Evolutionary conservation across 2,888 invertebrate genomes (phyloP), one percentile per base, ranked within the genome.

Genomic region (Eupithecia inturbata): DNA sequence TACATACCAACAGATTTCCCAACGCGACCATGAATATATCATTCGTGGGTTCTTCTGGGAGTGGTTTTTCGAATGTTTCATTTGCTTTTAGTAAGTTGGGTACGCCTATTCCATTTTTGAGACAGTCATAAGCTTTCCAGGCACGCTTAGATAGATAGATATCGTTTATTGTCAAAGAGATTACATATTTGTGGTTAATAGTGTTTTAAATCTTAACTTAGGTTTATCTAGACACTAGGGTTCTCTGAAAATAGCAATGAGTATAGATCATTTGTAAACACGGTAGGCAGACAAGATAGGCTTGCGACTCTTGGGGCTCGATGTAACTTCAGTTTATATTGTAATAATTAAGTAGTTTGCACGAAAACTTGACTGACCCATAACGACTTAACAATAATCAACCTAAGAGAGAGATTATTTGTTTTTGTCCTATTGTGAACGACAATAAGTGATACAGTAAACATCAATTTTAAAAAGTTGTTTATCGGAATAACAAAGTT

Each of bases 1-100:
- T 77, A 74, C 71, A 75, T 70, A 74, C 68, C 76, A 71, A 68
- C 69, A 75, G 78, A 78, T 78, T 78, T 79, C 77, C 77, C 79
- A 64, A 62, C 77, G 71, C 71, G 76, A 73, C 60, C 68, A 74
- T 79, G 74, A 78, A 78, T 78, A 70, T 75, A 79, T 76, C 75
- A 79, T 76, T 70, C 74, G 77, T 76, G 75, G 57, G 72, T 70
- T 36, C 70, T 57, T 64, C 36, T 66, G 60, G n/a, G 41, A 41
- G 49, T 45, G 33, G 57, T 74, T 74, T 70, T 67, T 28, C 33
- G 68, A 62, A 69, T 36, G 36, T 70, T 73, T 73, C 69, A 60
- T 70, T 74, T 63, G 67, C 36, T 63, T 70, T 41, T 70, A 64
- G 36, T 39, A 22, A 39, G 36, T 39, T 66, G 16, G 22, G 66